Base-by-base conservation (phyloP, 1,140 invertebrate species). In the Platorchestia sp. region DNA sequence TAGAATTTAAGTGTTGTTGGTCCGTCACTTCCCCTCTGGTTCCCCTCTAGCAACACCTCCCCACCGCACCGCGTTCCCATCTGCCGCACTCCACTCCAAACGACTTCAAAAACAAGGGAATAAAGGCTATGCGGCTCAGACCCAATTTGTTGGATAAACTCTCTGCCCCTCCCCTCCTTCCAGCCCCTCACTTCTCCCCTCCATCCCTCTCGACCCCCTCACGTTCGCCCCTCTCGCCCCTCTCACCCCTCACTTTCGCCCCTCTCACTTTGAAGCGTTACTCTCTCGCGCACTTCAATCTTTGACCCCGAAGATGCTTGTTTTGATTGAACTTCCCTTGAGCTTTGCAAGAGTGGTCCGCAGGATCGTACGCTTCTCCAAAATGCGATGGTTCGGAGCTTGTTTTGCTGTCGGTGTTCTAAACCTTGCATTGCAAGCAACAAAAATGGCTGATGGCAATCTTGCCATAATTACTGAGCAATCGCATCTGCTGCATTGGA, bases 111-210 rank as follows among this genome's bases (percentile, higher is more conserved):
- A 86, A 95, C 59, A 95, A 51, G 59, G 95, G 42, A 87, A 87
- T 95, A 91, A 91, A 91, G 89, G 89, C 89, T 91, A 91, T 45
- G 44, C 89, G 89, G 89, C 89, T 91, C 89, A 91, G 89, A 44
- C 41, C 89, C 89, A 91, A 91, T 91, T 91, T 91, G 89, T 91
- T 91, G 89, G 89, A 86, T 87, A 95, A 95, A 95, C 95, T 86
- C 59, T 86, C 19, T 6, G 41, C 95, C 41, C 87, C 59, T 86
- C 47, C 45, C 93, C 43, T 51, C 27, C 0, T 41, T 59, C 40
- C 45, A 47, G n/a, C 89, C 95, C 87, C 51, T 95, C 93, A 22
- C 91, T n/a, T 10, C 91, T 45, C 10, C 45, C 45, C 45, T 93
- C 91, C 14, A 7, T 47, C 43, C 87, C 87, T 42, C 41, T 75